These are phyloP conservation scores for Fissipunctia ypsillon DNA, from an alignment of 2,888 invertebrate species.

Conservation along the genomic window DNA sequence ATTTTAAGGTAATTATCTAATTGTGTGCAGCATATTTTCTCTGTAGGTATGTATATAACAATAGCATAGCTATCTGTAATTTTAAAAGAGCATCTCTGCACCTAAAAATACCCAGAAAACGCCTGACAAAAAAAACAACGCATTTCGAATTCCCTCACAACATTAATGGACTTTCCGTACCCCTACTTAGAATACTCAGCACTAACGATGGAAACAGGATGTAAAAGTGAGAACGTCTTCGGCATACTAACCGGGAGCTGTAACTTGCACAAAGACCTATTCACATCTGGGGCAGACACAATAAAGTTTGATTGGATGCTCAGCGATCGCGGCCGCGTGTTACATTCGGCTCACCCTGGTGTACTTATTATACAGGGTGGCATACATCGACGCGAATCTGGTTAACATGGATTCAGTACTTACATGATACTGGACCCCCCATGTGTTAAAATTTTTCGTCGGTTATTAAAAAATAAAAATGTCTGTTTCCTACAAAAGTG, in stretches of 20 bases:
- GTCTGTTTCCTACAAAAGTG: no score
- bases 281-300: slow-evolving; percentile 69
- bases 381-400: no score
- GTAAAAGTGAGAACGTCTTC: slow-evolving; percentile 56
- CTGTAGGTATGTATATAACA: not conserved
- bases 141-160: slow-evolving; percentile 9
- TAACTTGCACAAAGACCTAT: slow-evolving; percentile 57
- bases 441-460: no score
- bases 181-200: slow-evolving; percentile 51
- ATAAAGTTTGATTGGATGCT: slow-evolving; percentile 80
- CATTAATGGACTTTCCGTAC: slow-evolving; percentile 49
- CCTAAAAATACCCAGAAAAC: not conserved
- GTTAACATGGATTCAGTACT: no score
- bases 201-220: slow-evolving; percentile 57
- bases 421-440: no score
- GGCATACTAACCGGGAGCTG: slow-evolving; percentile 56
- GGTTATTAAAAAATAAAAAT: no score
- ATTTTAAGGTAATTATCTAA: not conserved
- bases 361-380: no score
- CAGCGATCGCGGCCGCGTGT: slow-evolving; percentile 51
- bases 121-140: not conserved
- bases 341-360: no score
- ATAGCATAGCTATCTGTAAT: not conserved
- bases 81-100: no score
- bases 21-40: not conserved